Conservation (phyloP, 2,797 vertebrate species). For the Diplodus sargus region DNA sequence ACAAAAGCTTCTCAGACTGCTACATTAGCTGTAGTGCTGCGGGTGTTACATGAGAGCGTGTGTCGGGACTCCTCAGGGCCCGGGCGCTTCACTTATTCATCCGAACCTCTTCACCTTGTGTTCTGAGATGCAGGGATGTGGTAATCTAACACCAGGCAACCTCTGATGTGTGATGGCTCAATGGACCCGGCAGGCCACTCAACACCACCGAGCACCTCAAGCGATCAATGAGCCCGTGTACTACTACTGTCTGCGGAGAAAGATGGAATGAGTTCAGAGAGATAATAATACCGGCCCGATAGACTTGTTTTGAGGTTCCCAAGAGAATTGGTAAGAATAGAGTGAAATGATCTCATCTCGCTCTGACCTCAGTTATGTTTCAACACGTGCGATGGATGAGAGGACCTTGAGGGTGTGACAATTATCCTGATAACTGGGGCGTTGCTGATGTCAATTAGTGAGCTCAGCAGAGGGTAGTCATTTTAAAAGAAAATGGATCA, state of each 20-base stretch:
- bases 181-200: slow-evolving; percentile 22
- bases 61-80: slow-evolving; percentile 19
- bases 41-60: slow-evolving; percentile 50
- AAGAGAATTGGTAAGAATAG: slow-evolving; percentile 48
- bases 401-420: slow-evolving; percentile 26
- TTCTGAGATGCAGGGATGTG: slow-evolving; percentile 20
- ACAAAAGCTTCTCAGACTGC: slow-evolving; percentile 7
- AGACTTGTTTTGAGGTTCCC: slow-evolving; percentile 18
- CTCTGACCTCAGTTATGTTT: slow-evolving; percentile 39
- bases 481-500: slow-evolving; percentile 32
- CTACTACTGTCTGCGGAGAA: slow-evolving; percentile 11
- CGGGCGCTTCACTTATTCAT: slow-evolving; percentile 54
- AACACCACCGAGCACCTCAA: slow-evolving; percentile 15
- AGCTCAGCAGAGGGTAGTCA: slow-evolving; percentile 14
- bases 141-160: slow-evolving; percentile 55
- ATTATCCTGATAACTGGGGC: slow-evolving; percentile 53
- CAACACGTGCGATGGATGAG: slow-evolving; percentile 39
- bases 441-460: slow-evolving; percentile 29
- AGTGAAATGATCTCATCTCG: slow-evolving; percentile 51
- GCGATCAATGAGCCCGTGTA: slow-evolving; percentile 23
- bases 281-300: slow-evolving; percentile 46
- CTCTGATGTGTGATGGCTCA: slow-evolving; percentile 28
- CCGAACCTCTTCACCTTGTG: slow-evolving; percentile 54
- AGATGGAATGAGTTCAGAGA: slow-evolving; percentile 54
- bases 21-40: slow-evolving; percentile 9